Conservation (phyloP, 2,797 vertebrate genomes). For the Acanthopagrus latus region DNA sequence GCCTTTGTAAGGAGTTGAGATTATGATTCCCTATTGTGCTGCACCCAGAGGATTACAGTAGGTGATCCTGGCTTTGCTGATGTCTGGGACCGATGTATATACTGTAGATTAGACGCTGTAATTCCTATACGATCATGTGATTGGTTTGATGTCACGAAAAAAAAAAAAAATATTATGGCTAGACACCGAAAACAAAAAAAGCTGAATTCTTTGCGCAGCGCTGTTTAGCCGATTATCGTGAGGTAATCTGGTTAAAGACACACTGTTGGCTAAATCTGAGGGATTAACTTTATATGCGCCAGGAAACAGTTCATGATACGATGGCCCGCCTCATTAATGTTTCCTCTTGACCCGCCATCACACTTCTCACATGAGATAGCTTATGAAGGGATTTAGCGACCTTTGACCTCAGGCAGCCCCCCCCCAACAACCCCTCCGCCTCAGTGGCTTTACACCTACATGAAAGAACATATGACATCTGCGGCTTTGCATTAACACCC, state of each 20-base stretch:
- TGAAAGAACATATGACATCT: constrained; percentile 64
- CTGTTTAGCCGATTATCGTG: constrained; percentile 65
- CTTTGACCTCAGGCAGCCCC: constrained; percentile 57
- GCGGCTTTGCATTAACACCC: constrained; percentile 48
- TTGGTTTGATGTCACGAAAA: constrained; percentile 43
- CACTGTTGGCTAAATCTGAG: constrained; percentile 63
- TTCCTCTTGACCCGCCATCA: constrained; percentile 46
- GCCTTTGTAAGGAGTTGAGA: constrained; percentile 74
- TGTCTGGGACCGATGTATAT: constrained; percentile 56
- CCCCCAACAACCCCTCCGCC: not conserved
- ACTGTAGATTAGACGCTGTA: constrained; percentile 61
- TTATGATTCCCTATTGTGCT: constrained; percentile 69
- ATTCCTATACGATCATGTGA: constrained; percentile 54
- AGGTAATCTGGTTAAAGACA: constrained; percentile 77
- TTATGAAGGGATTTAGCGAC: constrained; percentile 65
- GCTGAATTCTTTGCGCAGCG: constrained; percentile 38
- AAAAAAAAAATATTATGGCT: constrained; percentile 35
- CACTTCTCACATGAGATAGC: constrained; percentile 46
- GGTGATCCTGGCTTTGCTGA: constrained; percentile 75
- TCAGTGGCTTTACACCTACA: constrained; percentile 60
- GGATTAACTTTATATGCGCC: constrained; percentile 71
- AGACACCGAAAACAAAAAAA: constrained; percentile 40
- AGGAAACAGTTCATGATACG: constrained; percentile 70
- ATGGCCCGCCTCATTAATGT: constrained; percentile 12
- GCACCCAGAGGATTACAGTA: constrained; percentile 72